phyloP scores from a whole-genome alignment of 1,140 invertebrate species.

The Drosophila gunungcola region DNA sequence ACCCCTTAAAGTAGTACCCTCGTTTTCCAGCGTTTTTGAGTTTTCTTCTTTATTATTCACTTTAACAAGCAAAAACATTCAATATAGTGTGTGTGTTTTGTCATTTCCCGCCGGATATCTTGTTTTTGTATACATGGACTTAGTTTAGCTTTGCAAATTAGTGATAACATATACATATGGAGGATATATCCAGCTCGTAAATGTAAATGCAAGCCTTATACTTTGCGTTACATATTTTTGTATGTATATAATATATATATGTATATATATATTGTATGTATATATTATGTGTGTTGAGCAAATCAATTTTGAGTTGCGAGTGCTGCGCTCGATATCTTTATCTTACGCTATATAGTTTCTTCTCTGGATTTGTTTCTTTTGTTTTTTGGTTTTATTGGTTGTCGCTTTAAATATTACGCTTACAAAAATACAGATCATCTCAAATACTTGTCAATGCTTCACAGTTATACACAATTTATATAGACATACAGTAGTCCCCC shows the following conservation, averaged over 20 bases:
- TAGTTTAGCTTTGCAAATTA: conserved; percentile 75
- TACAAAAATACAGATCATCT: conserved; percentile 83
- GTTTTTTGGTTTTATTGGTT: conserved; percentile 13
- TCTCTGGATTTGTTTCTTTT: conserved; percentile 28
- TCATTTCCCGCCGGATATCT: conserved; percentile 25
- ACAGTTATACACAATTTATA: conserved; percentile 75
- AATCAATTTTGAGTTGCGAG: conserved; percentile 57
- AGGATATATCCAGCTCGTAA: conserved; percentile 52
- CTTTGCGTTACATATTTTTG: conserved; percentile 47
- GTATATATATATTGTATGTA: conserved; percentile 39
- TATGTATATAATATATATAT: conserved; percentile 27
- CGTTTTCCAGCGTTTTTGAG: neutral
- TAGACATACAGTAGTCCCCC: conserved; percentile 55
- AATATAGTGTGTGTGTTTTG: conserved; percentile 74
- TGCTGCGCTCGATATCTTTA: conserved; percentile 45
- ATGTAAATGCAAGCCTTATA: conserved; percentile 64
- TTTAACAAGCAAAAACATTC: conserved; percentile 84
- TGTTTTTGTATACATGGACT: conserved; percentile 59
- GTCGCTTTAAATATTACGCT: conserved; percentile 70
- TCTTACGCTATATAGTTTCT: conserved; percentile 48
- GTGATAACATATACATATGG: conserved; percentile 68
- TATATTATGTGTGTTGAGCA: conserved; percentile 59
- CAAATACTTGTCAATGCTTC: conserved; percentile 77
- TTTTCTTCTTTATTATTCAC: conserved; percentile 78
- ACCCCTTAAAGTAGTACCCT: neutral